Percentiles rank a stretch among this genome's conserved stretches.
These are phyloP conservation scores for Heliconius cydno DNA, from an alignment of 2,888 invertebrate species.

Conservation along the genomic window DNA sequence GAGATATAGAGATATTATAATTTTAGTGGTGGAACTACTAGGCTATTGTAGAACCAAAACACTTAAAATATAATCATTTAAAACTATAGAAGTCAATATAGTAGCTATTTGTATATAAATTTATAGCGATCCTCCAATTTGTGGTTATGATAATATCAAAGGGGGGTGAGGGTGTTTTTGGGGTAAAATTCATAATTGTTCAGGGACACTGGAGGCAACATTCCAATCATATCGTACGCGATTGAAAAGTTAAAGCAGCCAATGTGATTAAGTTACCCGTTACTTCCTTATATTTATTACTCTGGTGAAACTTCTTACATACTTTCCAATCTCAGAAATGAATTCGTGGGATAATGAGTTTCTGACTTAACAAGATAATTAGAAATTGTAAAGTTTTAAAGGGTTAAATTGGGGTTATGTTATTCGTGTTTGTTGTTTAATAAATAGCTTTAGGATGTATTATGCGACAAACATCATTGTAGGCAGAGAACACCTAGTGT, in stretches of 20 bases:
- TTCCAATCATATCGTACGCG: slow-evolving; percentile 9
- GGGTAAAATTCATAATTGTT: slow-evolving; percentile 30
- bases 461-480: too few relatives aligned
- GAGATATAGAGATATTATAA: too few relatives aligned
- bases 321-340: not conserved
- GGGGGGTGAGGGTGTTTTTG: slow-evolving; percentile 13
- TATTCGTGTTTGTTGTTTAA: not conserved
- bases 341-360: not conserved
- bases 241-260: slow-evolving; percentile 24
- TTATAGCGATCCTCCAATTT: slow-evolving; percentile 42
- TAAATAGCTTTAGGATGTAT: not conserved
- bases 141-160: slow-evolving; percentile 35
- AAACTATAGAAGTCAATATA: not conserved
- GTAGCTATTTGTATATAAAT: slow-evolving; percentile 46
- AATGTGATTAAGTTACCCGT: slow-evolving; percentile 8
- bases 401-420: not conserved
- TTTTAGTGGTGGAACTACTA: not conserved
- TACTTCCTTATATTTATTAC: slow-evolving; percentile 2
- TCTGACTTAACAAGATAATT: not conserved
- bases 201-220: slow-evolving; percentile 7
- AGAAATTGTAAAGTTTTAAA: not conserved
- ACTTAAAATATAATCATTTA: not conserved
- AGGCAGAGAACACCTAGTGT: not conserved
- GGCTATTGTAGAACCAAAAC: not conserved
- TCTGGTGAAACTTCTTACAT: not conserved